Conservation (phyloP, 2,797 vertebrate genomes). For the Ispidina picta region DNA sequence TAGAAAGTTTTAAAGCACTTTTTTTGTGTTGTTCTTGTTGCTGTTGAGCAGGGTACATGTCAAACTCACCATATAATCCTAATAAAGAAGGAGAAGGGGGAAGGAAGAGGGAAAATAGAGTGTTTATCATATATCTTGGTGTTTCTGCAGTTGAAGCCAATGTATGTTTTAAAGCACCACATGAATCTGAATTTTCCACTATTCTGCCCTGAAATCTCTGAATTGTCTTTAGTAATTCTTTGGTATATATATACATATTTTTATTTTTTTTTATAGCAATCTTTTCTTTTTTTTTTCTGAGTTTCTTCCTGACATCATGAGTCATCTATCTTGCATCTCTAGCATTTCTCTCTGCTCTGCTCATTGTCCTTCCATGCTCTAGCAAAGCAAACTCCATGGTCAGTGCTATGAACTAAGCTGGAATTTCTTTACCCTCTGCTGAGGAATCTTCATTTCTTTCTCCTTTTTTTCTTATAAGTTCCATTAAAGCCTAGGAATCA, state of each 20-base stretch:
- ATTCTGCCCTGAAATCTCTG: neutral
- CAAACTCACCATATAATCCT: neutral
- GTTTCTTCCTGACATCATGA: conserved; percentile 26
- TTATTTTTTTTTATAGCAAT: neutral
- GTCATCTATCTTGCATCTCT: conserved; percentile 32
- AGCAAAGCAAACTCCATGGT: neutral
- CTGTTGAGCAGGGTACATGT: neutral
- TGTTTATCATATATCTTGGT: neutral
- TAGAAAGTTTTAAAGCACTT: neutral
- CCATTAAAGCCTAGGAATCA: neutral
- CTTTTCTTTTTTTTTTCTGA: conserved; percentile 16
- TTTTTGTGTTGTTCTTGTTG: neutral
- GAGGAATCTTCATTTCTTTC: neutral
- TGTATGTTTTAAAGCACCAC: rapidly evolving
- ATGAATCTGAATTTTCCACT: neutral
- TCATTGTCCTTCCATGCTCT: conserved; percentile 10
- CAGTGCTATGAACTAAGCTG: neutral
- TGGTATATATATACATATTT: neutral
- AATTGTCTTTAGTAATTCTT: neutral
- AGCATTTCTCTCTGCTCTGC: conserved; percentile 45
- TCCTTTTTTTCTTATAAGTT: neutral
- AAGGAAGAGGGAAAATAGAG: neutral
- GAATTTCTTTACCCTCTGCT: neutral
- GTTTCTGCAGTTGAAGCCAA: neutral
- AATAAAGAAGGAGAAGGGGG: neutral